Conservation (phyloP, 2,113 vertebrate species). For the Charina bottae region DNA sequence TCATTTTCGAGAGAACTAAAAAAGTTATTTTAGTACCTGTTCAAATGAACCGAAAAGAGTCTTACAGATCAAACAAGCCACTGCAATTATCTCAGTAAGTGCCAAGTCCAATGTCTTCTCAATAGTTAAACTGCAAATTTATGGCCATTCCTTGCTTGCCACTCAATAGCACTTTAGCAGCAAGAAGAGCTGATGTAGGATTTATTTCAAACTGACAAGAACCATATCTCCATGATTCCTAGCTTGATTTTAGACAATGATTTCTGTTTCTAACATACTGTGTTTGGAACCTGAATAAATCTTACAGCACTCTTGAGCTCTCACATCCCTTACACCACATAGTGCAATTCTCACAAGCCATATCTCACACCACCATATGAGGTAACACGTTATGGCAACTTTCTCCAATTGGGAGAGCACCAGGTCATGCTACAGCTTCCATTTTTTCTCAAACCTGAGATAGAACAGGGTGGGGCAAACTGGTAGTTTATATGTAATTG, state of each 20-base stretch:
- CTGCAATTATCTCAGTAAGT: neutral
- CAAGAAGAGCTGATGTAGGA: neutral
- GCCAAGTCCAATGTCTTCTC: neutral
- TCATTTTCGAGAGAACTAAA: neutral
- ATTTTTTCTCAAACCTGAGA: neutral
- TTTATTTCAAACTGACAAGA: neutral
- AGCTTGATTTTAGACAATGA: neutral
- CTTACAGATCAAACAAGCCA: neutral
- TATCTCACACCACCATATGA: neutral
- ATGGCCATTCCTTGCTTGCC: neutral
- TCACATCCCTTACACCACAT: neutral
- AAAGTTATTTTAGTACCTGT: neutral
- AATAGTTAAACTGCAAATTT: neutral
- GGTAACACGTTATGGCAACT: neutral
- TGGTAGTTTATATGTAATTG: neutral
- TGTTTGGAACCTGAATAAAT: neutral
- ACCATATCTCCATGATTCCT: neutral
- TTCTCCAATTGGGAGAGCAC: neutral
- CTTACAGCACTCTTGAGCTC: neutral
- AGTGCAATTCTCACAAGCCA: neutral
- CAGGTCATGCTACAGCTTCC: neutral
- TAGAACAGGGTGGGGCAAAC: neutral
- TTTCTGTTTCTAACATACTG: conserved; percentile 1
- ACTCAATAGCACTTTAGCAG: neutral
- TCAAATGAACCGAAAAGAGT: neutral